A percentile compares a stretch with the other conserved stretches of the same genome.
These are phyloP conservation scores for Choristoneura fumiferana DNA, from an alignment of 1,140 invertebrate species.

Conservation along the genomic window DNA sequence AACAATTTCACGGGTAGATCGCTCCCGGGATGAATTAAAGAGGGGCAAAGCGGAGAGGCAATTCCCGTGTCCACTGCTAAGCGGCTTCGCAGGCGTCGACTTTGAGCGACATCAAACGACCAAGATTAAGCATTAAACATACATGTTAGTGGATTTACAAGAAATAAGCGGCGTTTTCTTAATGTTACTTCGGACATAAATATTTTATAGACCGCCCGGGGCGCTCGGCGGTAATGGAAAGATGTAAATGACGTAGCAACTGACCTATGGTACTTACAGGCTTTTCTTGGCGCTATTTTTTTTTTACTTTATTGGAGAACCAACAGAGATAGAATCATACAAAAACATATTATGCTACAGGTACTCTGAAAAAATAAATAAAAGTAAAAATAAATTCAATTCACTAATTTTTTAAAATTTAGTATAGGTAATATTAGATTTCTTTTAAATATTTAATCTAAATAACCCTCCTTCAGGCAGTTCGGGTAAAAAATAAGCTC, in stretches of 20 bases:
- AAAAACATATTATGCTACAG: too few relatives aligned
- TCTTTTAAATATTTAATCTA: too few relatives aligned
- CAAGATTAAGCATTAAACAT: slow-evolving; percentile 65
- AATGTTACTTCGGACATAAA: slow-evolving; percentile 67
- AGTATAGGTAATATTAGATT: too few relatives aligned
- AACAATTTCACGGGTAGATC: slow-evolving; percentile 55
- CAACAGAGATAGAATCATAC: too few relatives aligned
- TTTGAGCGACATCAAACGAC: slow-evolving; percentile 61
- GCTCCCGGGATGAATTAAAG: slow-evolving; percentile 52
- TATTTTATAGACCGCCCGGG: slow-evolving; percentile 50
- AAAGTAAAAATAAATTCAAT: too few relatives aligned
- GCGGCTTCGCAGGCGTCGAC: slow-evolving; percentile 41
- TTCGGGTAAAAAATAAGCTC: too few relatives aligned
- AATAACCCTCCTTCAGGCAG: too few relatives aligned
- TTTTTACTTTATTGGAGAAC: not conserved
- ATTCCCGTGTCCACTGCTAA: slow-evolving; percentile 45
- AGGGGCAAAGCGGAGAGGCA: slow-evolving; percentile 33
- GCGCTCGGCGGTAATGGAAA: slow-evolving; percentile 45
- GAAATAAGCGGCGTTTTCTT: slow-evolving; percentile 57
- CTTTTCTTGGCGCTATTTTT: not conserved
- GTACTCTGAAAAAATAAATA: too few relatives aligned
- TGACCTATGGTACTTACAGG: not conserved
- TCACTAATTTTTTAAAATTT: too few relatives aligned
- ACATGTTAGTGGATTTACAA: slow-evolving; percentile 44
- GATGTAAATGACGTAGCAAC: slow-evolving; percentile 53